Conservation (phyloP, 2,888 invertebrate genomes). For the Lasioglossum figueresi region DNA sequence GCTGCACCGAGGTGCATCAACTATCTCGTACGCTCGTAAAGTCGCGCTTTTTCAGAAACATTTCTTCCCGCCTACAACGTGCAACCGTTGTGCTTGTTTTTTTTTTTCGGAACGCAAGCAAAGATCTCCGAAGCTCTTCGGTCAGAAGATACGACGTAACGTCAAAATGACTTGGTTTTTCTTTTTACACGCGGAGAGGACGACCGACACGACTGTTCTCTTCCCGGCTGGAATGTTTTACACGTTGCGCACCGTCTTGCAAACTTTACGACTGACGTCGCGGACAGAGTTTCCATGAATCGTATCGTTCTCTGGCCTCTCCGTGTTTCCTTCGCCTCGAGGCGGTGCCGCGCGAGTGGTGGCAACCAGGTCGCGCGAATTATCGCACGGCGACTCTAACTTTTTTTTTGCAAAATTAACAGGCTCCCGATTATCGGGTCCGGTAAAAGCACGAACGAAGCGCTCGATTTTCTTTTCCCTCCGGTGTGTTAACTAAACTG, state of each 20-base stretch:
- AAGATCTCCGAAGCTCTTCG: constrained; percentile 11
- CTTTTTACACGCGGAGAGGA: background rate
- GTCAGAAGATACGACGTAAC: constrained; percentile 29
- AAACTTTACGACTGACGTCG: constrained; percentile 18
- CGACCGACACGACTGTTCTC: constrained; percentile 6
- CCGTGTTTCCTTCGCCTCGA: background rate
- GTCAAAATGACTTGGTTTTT: constrained; percentile 12
- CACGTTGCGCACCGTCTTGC: constrained; percentile 4
- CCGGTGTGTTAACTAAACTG: background rate
- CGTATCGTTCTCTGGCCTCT: background rate
- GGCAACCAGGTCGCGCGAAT: constrained; percentile 29
- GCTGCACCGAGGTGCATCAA: constrained; percentile 52
- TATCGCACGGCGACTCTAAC: constrained; percentile 20
- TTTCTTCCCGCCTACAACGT: background rate
- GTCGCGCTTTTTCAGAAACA: constrained; percentile 54
- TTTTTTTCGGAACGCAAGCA: constrained; percentile 35
- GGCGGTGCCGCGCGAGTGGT: background rate
- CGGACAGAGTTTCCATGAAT: background rate
- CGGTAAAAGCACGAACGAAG: background rate
- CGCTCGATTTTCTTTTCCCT: background rate
- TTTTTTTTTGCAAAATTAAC: constrained; percentile 28
- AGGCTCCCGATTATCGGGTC: background rate
- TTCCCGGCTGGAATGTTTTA: constrained; percentile 27
- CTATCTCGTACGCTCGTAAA: constrained; percentile 68
- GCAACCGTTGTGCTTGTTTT: constrained; percentile 28